These are phyloP conservation scores for Petrocephalus zakoni DNA, from an alignment of 2,113 vertebrate species.

Conservation along the genomic window DNA sequence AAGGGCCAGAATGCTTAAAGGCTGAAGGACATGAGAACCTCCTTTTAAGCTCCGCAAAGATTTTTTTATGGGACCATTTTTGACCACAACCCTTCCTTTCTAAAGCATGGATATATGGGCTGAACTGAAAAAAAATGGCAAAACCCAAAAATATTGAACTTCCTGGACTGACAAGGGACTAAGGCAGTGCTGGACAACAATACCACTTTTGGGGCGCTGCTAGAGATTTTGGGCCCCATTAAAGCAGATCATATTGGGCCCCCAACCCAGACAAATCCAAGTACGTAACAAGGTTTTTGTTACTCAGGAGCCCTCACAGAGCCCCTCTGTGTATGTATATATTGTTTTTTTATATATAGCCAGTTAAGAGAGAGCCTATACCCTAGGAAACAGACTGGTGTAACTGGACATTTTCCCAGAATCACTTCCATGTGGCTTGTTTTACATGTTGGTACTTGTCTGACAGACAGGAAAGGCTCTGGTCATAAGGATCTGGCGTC, in stretches of 20 bases:
- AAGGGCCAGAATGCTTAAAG: neutral
- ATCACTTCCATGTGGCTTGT: too few relatives aligned
- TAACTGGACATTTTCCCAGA: neutral
- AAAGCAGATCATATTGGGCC: neutral
- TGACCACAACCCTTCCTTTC: neutral
- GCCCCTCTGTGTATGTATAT: neutral
- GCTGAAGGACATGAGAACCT: neutral
- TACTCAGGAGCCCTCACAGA: neutral
- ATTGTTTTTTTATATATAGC: neutral
- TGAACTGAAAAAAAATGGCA: neutral
- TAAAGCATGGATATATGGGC: neutral
- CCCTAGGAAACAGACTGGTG: neutral
- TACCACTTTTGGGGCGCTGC: neutral
- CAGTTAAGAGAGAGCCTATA: neutral
- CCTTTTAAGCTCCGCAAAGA: neutral
- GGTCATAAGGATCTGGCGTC: too few relatives aligned
- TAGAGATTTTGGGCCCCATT: neutral
- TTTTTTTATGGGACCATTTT: neutral
- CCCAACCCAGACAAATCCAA: neutral
- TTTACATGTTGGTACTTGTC: too few relatives aligned
- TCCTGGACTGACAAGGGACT: neutral
- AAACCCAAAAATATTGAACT: neutral
- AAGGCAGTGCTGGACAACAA: neutral
- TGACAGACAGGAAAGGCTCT: too few relatives aligned
- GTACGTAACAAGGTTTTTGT: neutral